phyloP scores from a whole-genome alignment of 30 jellyfish, hydroid and myxozoan species.

The Euphysa ruthae region DNA sequence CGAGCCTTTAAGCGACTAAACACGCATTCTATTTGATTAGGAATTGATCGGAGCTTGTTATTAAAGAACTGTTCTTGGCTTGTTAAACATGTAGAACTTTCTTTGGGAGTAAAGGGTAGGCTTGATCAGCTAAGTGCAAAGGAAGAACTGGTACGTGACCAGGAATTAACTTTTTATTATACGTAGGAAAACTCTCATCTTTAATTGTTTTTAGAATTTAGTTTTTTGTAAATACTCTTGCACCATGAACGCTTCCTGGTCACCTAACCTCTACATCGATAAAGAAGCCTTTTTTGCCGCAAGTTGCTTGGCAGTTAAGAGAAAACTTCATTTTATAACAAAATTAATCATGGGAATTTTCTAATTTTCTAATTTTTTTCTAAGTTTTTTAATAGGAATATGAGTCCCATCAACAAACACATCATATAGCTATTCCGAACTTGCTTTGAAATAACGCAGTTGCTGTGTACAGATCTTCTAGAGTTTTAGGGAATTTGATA shows the following conservation, averaged over 20 bases:
- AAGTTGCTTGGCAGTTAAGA: slow-evolving; percentile 50
- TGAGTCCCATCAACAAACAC: slow-evolving; percentile 83
- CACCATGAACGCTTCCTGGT: slow-evolving; percentile 74
- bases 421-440: slow-evolving; percentile 65
- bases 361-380: too few relatives aligned
- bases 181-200: slow-evolving; percentile 23
- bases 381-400: slow-evolving; percentile 50
- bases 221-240: slow-evolving; percentile 31
- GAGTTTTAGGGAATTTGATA: too few relatives aligned
- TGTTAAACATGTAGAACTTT: too few relatives aligned
- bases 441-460: slow-evolving; percentile 24
- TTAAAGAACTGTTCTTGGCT: too few relatives aligned
- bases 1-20: slow-evolving; percentile 22
- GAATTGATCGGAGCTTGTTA: too few relatives aligned
- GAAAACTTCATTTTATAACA: slow-evolving; percentile 55
- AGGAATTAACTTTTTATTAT: slow-evolving; percentile 22
- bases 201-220: slow-evolving; percentile 12
- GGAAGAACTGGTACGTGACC: slow-evolving; percentile 47
- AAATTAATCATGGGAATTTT: slow-evolving; percentile 61
- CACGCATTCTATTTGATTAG: slow-evolving; percentile 36
- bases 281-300: slow-evolving; percentile 47
- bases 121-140: slow-evolving; percentile 55
- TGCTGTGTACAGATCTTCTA: too few relatives aligned
- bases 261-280: slow-evolving; percentile 49
- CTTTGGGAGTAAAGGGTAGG: slow-evolving; percentile 65